These are phyloP conservation scores for Leucophenga maculata DNA, from an alignment of 2,888 invertebrate genomes.

Conservation along the genomic window DNA sequence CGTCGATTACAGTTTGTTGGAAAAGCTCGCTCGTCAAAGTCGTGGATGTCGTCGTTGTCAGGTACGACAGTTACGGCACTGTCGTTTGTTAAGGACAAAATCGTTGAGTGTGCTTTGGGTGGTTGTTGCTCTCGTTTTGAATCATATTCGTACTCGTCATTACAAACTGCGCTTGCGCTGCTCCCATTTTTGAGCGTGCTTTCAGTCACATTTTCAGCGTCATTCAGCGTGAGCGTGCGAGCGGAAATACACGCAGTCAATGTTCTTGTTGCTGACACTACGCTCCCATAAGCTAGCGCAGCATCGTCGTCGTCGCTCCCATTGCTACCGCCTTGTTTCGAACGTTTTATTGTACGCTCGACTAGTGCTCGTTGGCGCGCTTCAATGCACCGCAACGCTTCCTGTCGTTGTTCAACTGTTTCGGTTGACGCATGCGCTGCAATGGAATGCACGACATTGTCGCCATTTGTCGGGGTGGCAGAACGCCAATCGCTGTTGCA, in stretches of 20 bases:
- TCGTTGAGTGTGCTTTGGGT: not conserved
- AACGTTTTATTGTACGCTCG: conserved; percentile 40
- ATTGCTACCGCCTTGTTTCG: conserved; percentile 34
- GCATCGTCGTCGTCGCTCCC: conserved; percentile 42
- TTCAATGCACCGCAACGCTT: conserved; percentile 5
- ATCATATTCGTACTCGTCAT: not conserved
- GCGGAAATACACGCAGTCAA: too few species aligned
- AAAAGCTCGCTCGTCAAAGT: conserved; percentile 1
- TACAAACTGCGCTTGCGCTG: conserved; percentile 8
- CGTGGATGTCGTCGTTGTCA: not conserved
- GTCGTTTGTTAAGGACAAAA: too few species aligned
- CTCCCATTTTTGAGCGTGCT: conserved; percentile 7
- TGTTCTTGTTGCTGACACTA: not conserved
- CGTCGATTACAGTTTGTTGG: not conserved
- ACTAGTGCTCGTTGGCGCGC: conserved; percentile 50
- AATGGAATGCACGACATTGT: conserved; percentile 34
- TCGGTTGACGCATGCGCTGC: conserved; percentile 24
- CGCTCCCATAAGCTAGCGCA: not conserved
- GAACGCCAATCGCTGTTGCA: conserved; percentile 41
- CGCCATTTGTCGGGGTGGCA: conserved; percentile 32
- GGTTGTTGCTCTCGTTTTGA: not conserved
- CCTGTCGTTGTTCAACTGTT: conserved; percentile 3
- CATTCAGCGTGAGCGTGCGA: too few species aligned
- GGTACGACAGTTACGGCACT: not conserved
- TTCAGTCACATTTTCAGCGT: conserved; percentile 4